Evolutionary conservation across 2,888 invertebrate species (phyloP), one percentile per base, ranked within the genome.

Genomic region (Cephus spinipes): DNA sequence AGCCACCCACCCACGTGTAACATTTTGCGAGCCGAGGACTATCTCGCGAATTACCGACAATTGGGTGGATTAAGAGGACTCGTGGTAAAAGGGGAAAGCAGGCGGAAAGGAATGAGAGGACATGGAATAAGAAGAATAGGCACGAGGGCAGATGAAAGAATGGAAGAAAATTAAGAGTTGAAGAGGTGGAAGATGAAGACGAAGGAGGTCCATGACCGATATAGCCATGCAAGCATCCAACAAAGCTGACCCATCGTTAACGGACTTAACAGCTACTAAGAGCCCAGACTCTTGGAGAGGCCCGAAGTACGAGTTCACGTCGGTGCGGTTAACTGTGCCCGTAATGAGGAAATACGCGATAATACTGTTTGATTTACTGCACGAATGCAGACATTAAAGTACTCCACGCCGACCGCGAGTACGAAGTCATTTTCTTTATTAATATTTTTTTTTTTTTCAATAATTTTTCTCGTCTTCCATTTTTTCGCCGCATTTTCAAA

Each of bases 291-390:
- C 34, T 74, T 30, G 74, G 11, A 36, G 30, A 40, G 40, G 4
- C 75, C 75, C 68, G 31, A 32, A 69, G 34, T 23, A 9, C 23
- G 40, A 55, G 40, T 55, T 12, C 32, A 68, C 33, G 68, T 35
- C 30, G 36, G n/a, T 74, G 75, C 78, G 79, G 78, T 82, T 82
- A 82, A 83, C 81, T 82, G 82, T 81, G 79, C 81, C 79, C 77
- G 78, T 82, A 81, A 83, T 84, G 81, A 83, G 81, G 80, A 83
- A 84, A 84, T 81, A 79, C 79, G 76, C 76, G 80, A 76, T 81
- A 81, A 81, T 84, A 81, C 81, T 82, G 81, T 83, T 84, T 84
- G 84, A 84, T 84, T 84, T 84, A 83, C 81, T 79, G 81, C 82
- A 82, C 79, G 82, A 83, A 80, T 81, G 79, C 74, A 82, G 79